These are phyloP conservation scores for Muschampia plurimacula DNA, from an alignment of 2,888 invertebrate genomes.

Conservation along the genomic window DNA sequence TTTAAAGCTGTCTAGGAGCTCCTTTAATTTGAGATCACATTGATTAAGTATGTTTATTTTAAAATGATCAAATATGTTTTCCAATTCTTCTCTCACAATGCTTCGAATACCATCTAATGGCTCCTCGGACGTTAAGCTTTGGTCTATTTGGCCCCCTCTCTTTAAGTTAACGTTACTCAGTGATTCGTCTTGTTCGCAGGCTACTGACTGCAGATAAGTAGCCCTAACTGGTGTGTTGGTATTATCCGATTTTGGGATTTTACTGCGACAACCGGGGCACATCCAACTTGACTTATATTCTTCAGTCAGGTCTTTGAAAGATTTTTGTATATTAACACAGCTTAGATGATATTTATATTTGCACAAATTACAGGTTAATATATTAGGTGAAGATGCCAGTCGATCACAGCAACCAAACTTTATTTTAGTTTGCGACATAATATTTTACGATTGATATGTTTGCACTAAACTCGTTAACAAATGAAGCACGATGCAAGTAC, in stretches of 20 bases:
- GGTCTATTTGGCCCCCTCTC: background rate
- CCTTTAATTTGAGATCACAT: background rate
- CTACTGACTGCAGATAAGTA: background rate
- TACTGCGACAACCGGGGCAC: constrained; percentile 30
- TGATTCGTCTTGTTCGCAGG: background rate
- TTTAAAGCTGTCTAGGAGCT: background rate
- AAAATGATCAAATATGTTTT: background rate
- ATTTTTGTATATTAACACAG: constrained; percentile 20
- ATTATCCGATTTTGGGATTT: constrained; percentile 22
- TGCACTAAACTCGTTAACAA: background rate
- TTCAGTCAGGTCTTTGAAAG: constrained; percentile 16
- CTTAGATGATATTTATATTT: constrained; percentile 18
- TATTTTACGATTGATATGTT: background rate
- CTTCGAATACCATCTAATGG: background rate
- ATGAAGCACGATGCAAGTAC: background rate
- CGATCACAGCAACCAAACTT: background rate
- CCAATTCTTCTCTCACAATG: background rate
- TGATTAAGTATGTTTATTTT: background rate
- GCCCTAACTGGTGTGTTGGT: constrained; percentile 13
- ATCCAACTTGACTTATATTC: constrained; percentile 21
- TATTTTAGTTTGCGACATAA: background rate
- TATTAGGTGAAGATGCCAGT: background rate
- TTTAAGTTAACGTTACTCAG: background rate
- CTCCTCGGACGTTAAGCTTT: background rate
- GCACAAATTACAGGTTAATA: constrained; percentile 8